Evolutionary conservation across 37 sponge, comb jelly and placozoan species (phyloP).

Genomic region (Cladorhizidae sp.): DNA sequence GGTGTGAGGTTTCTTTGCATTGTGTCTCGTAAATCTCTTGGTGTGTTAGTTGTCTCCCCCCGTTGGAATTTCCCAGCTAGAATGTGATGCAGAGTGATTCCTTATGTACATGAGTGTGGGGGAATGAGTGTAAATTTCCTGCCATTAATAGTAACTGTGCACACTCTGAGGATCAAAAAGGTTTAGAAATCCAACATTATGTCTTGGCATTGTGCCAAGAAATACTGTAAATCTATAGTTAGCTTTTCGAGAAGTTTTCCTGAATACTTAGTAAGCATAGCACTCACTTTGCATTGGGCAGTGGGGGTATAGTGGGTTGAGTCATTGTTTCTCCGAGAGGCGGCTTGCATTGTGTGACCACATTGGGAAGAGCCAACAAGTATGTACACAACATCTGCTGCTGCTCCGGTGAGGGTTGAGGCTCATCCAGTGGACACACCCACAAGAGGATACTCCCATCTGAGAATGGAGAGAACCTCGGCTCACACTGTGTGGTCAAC

Average conservation of each 20-base stretch:
- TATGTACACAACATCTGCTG: background rate
- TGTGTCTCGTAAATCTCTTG: no score
- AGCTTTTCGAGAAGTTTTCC: no score
- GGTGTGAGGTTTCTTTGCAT: no score
- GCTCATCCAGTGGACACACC: background rate
- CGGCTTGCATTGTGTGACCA: background rate
- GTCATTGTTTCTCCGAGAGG: constrained; percentile 1
- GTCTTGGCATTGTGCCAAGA: background rate
- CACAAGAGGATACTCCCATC: background rate
- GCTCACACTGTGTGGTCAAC: constrained; percentile 9
- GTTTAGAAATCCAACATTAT: no score
- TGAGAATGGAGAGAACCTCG: background rate
- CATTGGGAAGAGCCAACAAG: background rate
- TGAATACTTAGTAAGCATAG: background rate
- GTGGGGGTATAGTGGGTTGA: background rate
- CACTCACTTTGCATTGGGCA: background rate
- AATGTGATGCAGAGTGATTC: no score
- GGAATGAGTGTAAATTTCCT: no score
- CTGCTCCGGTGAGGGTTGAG: background rate
- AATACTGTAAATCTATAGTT: no score
- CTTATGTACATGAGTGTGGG: no score
- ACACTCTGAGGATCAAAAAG: no score
- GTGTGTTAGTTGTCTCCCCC: no score
- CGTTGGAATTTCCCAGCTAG: no score
- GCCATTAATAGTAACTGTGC: no score